A percentile compares a stretch with the other conserved stretches of the same genome.
Evolutionary conservation across 1,140 invertebrate genomes (phyloP).

Genomic region (Carposina sasakii): DNA sequence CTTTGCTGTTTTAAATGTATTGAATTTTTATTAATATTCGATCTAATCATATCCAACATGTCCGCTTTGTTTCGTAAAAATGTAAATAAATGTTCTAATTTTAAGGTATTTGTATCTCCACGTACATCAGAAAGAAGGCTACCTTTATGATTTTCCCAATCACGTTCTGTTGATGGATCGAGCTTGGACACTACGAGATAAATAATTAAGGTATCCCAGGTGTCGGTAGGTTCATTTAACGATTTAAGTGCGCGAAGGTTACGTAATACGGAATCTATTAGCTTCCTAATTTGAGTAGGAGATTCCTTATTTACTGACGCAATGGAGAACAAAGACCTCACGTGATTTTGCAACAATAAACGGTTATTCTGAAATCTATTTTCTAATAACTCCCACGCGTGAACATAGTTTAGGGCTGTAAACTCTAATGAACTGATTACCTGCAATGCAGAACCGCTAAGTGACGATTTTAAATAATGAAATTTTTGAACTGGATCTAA

Average conservation of each 20-base stretch:
- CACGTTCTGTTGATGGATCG: slow-evolving; percentile 4
- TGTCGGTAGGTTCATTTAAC: background rate
- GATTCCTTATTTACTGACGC: background rate
- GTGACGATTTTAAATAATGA: slow-evolving; percentile 7
- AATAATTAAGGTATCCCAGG: slow-evolving; percentile 10
- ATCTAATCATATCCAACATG: slow-evolving; percentile 2
- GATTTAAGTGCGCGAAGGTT: slow-evolving; percentile 9
- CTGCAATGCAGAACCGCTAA: slow-evolving; percentile 6
- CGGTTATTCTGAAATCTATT: slow-evolving; percentile 8
- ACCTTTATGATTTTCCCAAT: slow-evolving; percentile 10
- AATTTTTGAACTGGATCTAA: slow-evolving; percentile 8
- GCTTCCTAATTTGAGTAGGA: slow-evolving; percentile 6
- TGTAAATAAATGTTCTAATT: background rate
- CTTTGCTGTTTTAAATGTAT: background rate
- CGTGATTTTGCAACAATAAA: slow-evolving; percentile 10
- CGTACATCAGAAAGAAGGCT: background rate
- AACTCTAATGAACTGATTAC: slow-evolving; percentile 10
- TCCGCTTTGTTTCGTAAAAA: slow-evolving; percentile 5
- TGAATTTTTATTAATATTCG: background rate
- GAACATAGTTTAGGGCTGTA: slow-evolving; percentile 6
- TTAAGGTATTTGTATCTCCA: background rate
- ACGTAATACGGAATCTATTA: slow-evolving; percentile 3
- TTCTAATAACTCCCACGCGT: slow-evolving; percentile 12
- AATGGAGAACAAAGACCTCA: slow-evolving; percentile 3
- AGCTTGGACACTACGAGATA: slow-evolving; percentile 9